Conservation (phyloP, 2,797 vertebrate species). For the Acrossocheilus fasciatus region DNA sequence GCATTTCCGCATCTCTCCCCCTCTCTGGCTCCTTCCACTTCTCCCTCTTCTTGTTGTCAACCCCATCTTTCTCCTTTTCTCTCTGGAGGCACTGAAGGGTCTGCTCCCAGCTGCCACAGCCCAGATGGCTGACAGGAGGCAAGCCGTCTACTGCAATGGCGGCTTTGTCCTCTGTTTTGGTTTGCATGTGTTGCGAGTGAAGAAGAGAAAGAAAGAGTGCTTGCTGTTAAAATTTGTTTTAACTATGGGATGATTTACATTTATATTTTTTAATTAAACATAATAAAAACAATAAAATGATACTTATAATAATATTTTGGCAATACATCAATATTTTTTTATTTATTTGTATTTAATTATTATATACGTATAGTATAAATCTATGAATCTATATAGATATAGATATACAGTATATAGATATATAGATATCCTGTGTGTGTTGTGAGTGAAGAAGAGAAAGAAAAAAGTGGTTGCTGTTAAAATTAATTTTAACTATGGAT, state of each 20-base stretch:
- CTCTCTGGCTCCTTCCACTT: constrained; percentile 23
- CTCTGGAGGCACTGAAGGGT: constrained; percentile 24
- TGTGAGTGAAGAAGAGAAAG: too few species aligned
- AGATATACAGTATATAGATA: too few species aligned
- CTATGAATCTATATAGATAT: too few species aligned
- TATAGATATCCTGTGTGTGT: too few species aligned
- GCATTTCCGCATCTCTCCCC: neutral
- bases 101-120: constrained; percentile 50
- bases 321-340: too few species aligned
- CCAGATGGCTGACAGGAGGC: constrained; percentile 55
- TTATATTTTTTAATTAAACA: neutral
- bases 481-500: neutral
- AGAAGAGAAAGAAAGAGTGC: neutral
- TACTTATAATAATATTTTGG: too few species aligned
- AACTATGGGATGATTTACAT: neutral
- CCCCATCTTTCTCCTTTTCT: neutral
- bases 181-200: constrained; percentile 46
- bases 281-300: too few species aligned
- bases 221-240: constrained; percentile 5
- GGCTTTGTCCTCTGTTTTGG: constrained; percentile 48
- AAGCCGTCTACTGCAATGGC: constrained; percentile 41
- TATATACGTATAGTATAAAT: too few species aligned
- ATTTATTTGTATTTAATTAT: too few species aligned
- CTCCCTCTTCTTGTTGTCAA: neutral
- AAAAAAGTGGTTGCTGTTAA: too few species aligned